These are phyloP conservation scores for Diphyllodes magnificus DNA, from an alignment of 2,113 vertebrate species.

Conservation along the genomic window DNA sequence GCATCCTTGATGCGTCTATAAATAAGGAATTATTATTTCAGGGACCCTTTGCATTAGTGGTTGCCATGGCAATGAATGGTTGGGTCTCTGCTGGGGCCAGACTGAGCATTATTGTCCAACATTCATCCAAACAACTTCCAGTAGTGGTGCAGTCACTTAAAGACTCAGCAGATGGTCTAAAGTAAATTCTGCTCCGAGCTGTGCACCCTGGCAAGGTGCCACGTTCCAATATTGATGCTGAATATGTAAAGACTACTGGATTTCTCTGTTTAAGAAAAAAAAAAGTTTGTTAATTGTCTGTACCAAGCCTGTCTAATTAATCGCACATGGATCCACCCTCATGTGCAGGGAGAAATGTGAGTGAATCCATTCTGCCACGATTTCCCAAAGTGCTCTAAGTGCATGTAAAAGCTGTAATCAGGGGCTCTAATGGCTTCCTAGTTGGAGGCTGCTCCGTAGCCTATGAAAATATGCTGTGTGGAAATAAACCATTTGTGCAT, in stretches of 20 bases:
- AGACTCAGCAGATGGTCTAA: slow-evolving; percentile 48
- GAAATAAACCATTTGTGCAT: slow-evolving; percentile 64
- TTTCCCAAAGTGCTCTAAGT: slow-evolving; percentile 20
- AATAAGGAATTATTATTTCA: slow-evolving; percentile 72
- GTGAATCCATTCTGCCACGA: background rate
- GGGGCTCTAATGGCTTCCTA: slow-evolving; percentile 53
- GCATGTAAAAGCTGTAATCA: slow-evolving; percentile 56
- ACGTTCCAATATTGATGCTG: background rate
- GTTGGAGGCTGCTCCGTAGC: slow-evolving; percentile 28
- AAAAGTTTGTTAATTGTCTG: slow-evolving; percentile 19
- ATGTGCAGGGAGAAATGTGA: background rate
- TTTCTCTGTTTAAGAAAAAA: background rate
- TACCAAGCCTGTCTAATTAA: slow-evolving; percentile 37
- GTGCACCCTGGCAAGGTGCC: background rate
- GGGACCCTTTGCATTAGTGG: slow-evolving; percentile 69
- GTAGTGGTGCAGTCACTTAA: background rate
- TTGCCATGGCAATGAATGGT: slow-evolving; percentile 63
- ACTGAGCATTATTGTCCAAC: slow-evolving; percentile 13
- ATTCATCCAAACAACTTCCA: background rate
- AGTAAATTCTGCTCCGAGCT: slow-evolving; percentile 4
- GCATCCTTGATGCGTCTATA: background rate
- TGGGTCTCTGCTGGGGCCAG: slow-evolving; percentile 52
- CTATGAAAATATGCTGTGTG: slow-evolving; percentile 42
- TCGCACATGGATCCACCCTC: slow-evolving; percentile 20
- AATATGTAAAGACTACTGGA: slow-evolving; percentile 7